These are phyloP conservation scores for Mustela lutreola DNA, from an alignment of 2,113 vertebrate genomes.

Conservation along the genomic window DNA sequence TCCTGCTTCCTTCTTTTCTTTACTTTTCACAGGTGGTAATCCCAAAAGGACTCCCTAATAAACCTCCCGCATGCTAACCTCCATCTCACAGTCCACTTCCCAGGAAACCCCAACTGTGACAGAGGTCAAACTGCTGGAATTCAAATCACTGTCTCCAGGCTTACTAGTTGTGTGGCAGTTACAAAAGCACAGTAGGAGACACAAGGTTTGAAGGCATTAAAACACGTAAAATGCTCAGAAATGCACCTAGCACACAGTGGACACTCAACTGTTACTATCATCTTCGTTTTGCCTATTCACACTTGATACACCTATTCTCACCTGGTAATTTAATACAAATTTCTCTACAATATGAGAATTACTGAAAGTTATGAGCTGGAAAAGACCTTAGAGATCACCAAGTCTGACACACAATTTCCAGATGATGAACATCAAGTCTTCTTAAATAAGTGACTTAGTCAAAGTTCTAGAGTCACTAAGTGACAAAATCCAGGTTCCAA, in stretches of 20 bases:
- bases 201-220: background rate
- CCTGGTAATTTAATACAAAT: background rate
- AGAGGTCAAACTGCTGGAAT: constrained; percentile 32
- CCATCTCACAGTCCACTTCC: background rate
- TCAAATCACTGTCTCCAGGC: background rate
- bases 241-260: background rate
- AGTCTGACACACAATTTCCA: background rate
- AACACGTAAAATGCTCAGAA: background rate
- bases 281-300: background rate
- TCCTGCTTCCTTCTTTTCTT: background rate
- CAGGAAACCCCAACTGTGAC: background rate
- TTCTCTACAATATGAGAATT: background rate
- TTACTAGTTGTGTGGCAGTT: background rate
- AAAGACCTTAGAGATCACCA: background rate
- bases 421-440: background rate
- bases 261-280: background rate
- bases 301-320: background rate
- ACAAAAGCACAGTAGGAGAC: background rate
- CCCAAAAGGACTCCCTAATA: background rate
- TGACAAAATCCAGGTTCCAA: constrained; percentile 11
- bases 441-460: background rate
- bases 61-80: background rate
- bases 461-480: background rate
- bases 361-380: constrained; percentile 28
- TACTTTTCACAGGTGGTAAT: background rate